Percentiles rank a stretch among this genome's conserved stretches.
phyloP scores from a whole-genome alignment of 2,888 invertebrate species.

The Melanophora roralis region DNA sequence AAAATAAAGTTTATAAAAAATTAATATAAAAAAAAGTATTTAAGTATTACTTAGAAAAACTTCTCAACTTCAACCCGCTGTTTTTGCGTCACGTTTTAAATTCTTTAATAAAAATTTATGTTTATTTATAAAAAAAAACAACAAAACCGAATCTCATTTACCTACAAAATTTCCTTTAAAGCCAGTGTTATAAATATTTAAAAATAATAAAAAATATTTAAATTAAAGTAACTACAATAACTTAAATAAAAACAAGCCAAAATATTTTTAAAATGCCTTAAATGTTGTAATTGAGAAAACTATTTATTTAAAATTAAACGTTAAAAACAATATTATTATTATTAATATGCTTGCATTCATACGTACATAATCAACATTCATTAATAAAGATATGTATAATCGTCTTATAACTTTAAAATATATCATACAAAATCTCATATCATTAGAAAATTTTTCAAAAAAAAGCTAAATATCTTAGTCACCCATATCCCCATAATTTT shows the following conservation, averaged over 20 bases:
- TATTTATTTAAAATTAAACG: constrained; percentile 32
- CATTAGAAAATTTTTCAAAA: constrained; percentile 10
- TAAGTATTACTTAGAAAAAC: too few relatives aligned
- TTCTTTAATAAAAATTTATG: too few relatives aligned
- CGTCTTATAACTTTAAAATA: constrained; percentile 20
- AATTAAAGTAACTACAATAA: neutral
- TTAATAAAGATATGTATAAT: constrained; percentile 6
- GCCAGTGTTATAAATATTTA: constrained; percentile 23
- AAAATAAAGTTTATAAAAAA: too few relatives aligned
- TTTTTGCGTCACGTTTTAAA: too few relatives aligned
- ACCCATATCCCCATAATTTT: constrained; percentile 10
- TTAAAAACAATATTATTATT: constrained; percentile 29
- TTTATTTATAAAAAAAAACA: too few relatives aligned
- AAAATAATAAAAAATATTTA: neutral
- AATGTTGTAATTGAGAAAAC: constrained; percentile 62
- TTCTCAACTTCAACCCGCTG: too few relatives aligned
- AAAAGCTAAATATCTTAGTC: constrained; percentile 3
- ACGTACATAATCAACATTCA: neutral
- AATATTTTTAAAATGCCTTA: constrained; percentile 62
- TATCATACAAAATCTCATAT: constrained; percentile 28
- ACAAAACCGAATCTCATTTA: neutral
- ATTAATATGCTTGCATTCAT: constrained; percentile 21
- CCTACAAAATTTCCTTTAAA: neutral
- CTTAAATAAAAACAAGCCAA: constrained; percentile 38
- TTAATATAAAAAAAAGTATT: too few relatives aligned